These are phyloP conservation scores for Thunnus thynnus DNA, from an alignment of 2,113 vertebrate species.

Conservation along the genomic window DNA sequence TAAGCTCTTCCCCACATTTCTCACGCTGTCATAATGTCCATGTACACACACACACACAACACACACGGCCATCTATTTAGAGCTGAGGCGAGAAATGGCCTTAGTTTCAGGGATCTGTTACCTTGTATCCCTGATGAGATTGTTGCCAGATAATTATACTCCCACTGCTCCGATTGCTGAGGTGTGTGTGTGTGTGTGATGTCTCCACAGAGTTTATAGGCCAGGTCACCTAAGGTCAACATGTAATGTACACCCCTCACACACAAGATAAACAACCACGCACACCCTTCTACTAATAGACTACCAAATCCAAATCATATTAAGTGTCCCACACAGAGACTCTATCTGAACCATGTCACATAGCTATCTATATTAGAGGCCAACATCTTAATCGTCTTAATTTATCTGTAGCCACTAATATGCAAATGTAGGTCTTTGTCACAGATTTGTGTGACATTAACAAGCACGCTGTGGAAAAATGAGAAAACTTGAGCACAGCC, in stretches of 20 bases:
- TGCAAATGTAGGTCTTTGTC: constrained; percentile 52
- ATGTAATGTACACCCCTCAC: constrained; percentile 50
- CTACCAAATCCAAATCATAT: constrained; percentile 20
- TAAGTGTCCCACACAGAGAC: not conserved
- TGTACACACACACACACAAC: not conserved
- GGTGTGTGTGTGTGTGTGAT: constrained; percentile 27
- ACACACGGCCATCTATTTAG: not conserved
- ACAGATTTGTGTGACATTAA: constrained; percentile 38
- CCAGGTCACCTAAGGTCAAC: constrained; percentile 37
- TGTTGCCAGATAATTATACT: constrained; percentile 74
- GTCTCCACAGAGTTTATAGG: constrained; percentile 40
- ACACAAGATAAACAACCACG: constrained; percentile 55
- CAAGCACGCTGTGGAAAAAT: constrained; percentile 42
- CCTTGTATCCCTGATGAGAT: constrained; percentile 46
- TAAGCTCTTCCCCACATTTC: constrained; percentile 57
- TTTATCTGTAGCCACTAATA: constrained; percentile 20
- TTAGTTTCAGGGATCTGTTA: constrained; percentile 52
- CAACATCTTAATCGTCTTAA: not conserved
- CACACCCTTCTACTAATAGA: constrained; percentile 1
- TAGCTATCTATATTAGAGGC: constrained; percentile 13
- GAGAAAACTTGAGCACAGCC: constrained; percentile 22
- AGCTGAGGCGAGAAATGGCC: not conserved
- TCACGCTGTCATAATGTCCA: constrained; percentile 28
- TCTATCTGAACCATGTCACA: constrained; percentile 42
- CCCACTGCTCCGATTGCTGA: constrained; percentile 44